Evolutionary conservation across 2,888 invertebrate species (phyloP).

Genomic region (Steinernema scapterisci): DNA sequence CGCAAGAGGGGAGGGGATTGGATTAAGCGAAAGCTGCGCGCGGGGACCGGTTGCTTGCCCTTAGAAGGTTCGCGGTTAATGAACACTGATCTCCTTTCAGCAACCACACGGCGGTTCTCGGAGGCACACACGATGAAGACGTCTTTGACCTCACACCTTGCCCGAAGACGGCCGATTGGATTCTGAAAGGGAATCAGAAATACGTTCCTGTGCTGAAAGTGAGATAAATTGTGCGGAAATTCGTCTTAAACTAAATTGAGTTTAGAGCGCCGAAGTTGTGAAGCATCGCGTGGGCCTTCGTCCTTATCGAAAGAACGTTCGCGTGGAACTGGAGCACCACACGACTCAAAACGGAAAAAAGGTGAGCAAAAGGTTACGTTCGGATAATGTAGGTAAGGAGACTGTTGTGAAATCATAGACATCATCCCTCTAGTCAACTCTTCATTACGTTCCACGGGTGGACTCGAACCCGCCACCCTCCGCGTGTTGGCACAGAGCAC

Average conservation of each 20-base stretch:
- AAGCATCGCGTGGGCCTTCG: conserved; percentile 78
- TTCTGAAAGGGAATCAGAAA: conserved; percentile 74
- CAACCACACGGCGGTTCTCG: conserved; percentile 73
- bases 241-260: too few relatives aligned
- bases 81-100: conserved; percentile 39
- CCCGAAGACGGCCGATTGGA: conserved; percentile 73
- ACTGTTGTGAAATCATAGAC: conserved; percentile 28
- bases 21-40: conserved; percentile 20
- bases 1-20: neutral
- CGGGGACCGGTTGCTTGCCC: neutral
- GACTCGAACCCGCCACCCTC: neutral
- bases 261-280: conserved; percentile 73
- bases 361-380: conserved; percentile 18
- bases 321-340: conserved; percentile 73
- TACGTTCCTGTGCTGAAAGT: conserved; percentile 76
- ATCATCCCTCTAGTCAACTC: conserved; percentile 31
- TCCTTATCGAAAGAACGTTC: conserved; percentile 75
- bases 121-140: conserved; percentile 78
- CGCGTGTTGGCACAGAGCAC: neutral
- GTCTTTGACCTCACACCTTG: conserved; percentile 74
- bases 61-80: neutral
- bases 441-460: conserved; percentile 10
- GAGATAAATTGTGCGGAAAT: too few relatives aligned
- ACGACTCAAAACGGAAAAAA: neutral
- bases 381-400: conserved; percentile 31